A percentile compares a stretch with the other conserved stretches of the same genome.
These are phyloP conservation scores for Herpetotheres cachinnans DNA, from an alignment of 2,113 vertebrate species.

Conservation along the genomic window DNA sequence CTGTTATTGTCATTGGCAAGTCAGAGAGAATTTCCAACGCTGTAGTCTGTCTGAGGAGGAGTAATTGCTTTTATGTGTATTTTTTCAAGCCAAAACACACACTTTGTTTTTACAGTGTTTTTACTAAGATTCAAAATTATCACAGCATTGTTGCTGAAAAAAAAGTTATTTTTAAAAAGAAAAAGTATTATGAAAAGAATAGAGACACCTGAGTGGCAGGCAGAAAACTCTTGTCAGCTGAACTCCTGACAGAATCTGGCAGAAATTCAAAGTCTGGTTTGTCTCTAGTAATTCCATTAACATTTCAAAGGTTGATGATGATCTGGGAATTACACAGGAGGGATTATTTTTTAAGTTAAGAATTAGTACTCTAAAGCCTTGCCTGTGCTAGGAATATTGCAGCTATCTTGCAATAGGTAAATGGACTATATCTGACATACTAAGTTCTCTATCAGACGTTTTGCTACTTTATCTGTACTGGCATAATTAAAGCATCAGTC, in stretches of 20 bases:
- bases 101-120: not conserved
- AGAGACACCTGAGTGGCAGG: not conserved
- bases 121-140: not conserved
- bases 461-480: not conserved
- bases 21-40: not conserved
- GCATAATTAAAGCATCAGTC: not conserved
- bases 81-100: constrained; percentile 10
- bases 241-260: constrained; percentile 15
- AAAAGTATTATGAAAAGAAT: not conserved
- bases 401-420: not conserved
- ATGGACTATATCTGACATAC: not conserved
- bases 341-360: constrained; percentile 32
- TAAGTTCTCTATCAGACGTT: not conserved
- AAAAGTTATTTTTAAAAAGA: not conserved
- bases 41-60: not conserved
- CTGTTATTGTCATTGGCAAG: not conserved
- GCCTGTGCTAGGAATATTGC: not conserved
- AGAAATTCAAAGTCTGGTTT: constrained; percentile 20
- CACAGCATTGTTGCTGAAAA: not conserved
- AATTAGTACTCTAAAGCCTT: constrained; percentile 3
- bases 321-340: constrained; percentile 16
- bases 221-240: constrained; percentile 4
- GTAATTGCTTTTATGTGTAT: constrained; percentile 14
- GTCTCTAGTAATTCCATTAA: constrained; percentile 43
- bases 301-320: constrained; percentile 22